Evolutionary conservation across 1,140 invertebrate species (phyloP), one percentile per base, ranked within the genome.

Genomic region (Scaptodrosophila lebanonensis): DNA sequence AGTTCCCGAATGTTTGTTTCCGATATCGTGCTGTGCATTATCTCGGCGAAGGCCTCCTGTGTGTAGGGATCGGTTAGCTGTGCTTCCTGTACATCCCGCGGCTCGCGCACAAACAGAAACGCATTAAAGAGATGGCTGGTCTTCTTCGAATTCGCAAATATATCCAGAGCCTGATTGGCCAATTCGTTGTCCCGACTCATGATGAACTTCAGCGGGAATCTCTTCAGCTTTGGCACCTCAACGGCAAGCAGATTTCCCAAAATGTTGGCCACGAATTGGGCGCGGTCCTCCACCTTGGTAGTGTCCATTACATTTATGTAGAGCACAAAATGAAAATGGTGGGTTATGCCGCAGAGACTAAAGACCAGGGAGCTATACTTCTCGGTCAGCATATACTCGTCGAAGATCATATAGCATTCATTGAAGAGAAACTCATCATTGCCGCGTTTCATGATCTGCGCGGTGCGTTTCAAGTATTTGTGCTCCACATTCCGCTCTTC

Each of bases 391-490:
- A 44, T 43, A n/a, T 42, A 30, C 9, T 47, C 30, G n/a, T 68
- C 65, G 16, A 42, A 68, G 13, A 29, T 9, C 1, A 68, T 16
- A 11, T 65, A 68, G 30, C 61, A 65, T 1, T 65, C 65, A 17
- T 54, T 65, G 3, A 53, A 61, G 54, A 40, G 6, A 0, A 11
- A 13, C 5, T 53, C 32, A 0, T 0, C 0, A 0, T 9, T 33
- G 5, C 32, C 29, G 1, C 7, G 22, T 1, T 32, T 12, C 1
- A 25, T 22, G 0, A 66, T 20, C 4, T 33, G 4, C 0, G 9
- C 17, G 0, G 47, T 65, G 7, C 50, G 61, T 29, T 68, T 68
- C 6, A 68, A 1, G 12, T 68, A 68, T 11, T 64, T 68, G 17
- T 68, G 38, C 2, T n/a, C 7, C 2, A 35, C 13, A n/a, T 66